phyloP scores from a whole-genome alignment of 1,140 invertebrate species.

The Pseudomyrmex pallidus region DNA sequence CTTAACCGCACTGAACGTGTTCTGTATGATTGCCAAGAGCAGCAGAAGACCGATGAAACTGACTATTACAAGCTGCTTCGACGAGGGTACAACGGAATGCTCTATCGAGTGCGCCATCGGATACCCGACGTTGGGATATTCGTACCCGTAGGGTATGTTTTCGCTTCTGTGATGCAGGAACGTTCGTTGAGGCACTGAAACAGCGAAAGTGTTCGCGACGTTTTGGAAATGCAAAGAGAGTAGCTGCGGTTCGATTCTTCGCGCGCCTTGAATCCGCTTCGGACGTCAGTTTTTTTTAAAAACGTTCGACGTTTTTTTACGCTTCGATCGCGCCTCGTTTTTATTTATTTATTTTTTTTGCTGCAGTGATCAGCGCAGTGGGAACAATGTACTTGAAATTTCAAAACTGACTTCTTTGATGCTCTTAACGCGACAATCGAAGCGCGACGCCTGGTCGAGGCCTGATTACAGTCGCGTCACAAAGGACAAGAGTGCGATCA shows the following conservation, averaged over 20 bases:
- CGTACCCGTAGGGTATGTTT: constrained; percentile 55
- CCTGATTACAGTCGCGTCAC: constrained; percentile 46
- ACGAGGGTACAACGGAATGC: constrained; percentile 74
- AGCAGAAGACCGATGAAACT: constrained; percentile 83
- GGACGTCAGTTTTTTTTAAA: no score
- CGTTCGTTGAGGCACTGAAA: constrained; percentile 54
- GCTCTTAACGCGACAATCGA: constrained; percentile 37
- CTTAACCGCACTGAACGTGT: constrained; percentile 78
- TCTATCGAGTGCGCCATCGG: constrained; percentile 71
- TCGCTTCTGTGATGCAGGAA: constrained; percentile 62
- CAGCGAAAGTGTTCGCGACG: background rate
- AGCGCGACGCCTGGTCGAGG: constrained; percentile 19
- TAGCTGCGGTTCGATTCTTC: no score
- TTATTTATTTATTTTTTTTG: background rate
- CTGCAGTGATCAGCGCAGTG: background rate
- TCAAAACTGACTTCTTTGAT: constrained; percentile 45
- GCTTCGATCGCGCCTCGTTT: no score
- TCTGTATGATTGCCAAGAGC: constrained; percentile 83
- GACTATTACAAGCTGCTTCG: constrained; percentile 82
- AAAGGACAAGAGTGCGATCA: constrained; percentile 39
- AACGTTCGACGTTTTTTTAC: no score
- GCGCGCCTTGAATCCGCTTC: no score
- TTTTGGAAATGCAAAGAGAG: background rate
- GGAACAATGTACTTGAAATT: constrained; percentile 32
- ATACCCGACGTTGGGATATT: constrained; percentile 64